phyloP scores from a whole-genome alignment of 2,113 vertebrate genomes.

The Crotalus viridis region DNA sequence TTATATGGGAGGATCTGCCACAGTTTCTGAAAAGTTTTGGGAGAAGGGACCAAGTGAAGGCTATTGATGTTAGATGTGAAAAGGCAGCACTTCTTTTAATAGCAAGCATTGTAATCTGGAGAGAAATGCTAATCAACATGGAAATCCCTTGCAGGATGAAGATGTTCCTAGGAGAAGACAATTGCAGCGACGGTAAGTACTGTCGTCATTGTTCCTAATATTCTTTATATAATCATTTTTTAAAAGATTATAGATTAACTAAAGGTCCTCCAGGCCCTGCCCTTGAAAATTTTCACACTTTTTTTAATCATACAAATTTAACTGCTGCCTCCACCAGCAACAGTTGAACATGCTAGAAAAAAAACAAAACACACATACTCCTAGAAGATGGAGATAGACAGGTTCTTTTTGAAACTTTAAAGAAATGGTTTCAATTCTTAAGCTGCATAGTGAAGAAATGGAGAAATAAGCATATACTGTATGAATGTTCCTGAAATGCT shows the following conservation, averaged over 20 bases:
- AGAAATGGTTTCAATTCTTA: background rate
- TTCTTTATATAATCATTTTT: background rate
- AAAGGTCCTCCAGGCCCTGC: background rate
- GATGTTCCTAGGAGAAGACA: conserved; percentile 64
- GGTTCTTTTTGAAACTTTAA: background rate
- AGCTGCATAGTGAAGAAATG: background rate
- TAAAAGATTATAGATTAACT: background rate
- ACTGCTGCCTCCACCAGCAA: background rate
- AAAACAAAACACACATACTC: background rate
- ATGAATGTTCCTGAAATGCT: background rate
- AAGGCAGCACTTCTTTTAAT: background rate
- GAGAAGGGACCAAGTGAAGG: background rate
- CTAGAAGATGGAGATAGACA: background rate
- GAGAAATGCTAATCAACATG: background rate
- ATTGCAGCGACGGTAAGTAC: conserved; percentile 84
- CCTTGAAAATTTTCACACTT: background rate
- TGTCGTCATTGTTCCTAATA: background rate
- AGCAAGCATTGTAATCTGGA: background rate
- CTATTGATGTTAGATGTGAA: background rate
- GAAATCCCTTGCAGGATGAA: conserved; percentile 74
- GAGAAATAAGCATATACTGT: background rate
- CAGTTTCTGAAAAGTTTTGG: background rate
- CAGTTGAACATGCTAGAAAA: background rate
- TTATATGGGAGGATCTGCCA: background rate
- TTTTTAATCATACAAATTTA: background rate